Conservation (phyloP, 2,888 invertebrate species). For the Cephus pulcher region DNA sequence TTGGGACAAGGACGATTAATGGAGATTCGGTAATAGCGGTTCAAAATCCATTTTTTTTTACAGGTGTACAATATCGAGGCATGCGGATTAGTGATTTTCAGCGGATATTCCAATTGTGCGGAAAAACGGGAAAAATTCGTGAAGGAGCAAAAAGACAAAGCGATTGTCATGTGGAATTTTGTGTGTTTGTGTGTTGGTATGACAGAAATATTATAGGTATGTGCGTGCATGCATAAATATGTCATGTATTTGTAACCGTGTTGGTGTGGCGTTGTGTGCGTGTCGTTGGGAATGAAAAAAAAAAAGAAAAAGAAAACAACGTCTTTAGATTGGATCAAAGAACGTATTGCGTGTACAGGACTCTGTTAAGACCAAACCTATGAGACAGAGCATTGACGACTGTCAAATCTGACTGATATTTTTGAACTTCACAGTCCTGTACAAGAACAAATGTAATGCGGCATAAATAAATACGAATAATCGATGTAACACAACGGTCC, state of each 20-base stretch:
- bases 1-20: background rate
- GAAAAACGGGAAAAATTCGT: background rate
- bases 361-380: background rate
- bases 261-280: constrained; percentile 37
- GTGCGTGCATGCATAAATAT: constrained; percentile 3
- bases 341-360: background rate
- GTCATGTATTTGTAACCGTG: constrained; percentile 9
- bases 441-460: background rate
- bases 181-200: constrained; percentile 13
- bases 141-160: background rate
- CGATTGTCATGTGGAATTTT: constrained; percentile 5
- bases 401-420: constrained; percentile 12
- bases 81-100: constrained; percentile 35
- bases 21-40: background rate
- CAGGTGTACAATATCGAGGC: constrained; percentile 39
- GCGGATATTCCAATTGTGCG: background rate
- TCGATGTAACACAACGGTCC: background rate
- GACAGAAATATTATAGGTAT: constrained; percentile 21
- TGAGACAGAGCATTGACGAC: background rate
- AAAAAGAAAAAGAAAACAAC: constrained; percentile 25
- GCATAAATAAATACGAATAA: background rate
- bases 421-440: background rate
- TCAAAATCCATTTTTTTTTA: constrained; percentile 20
- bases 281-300: constrained; percentile 25
- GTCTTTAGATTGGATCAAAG: constrained; percentile 22